Base-by-base conservation (phyloP, 2,113 vertebrate species). In the Anolis carolinensis region DNA sequence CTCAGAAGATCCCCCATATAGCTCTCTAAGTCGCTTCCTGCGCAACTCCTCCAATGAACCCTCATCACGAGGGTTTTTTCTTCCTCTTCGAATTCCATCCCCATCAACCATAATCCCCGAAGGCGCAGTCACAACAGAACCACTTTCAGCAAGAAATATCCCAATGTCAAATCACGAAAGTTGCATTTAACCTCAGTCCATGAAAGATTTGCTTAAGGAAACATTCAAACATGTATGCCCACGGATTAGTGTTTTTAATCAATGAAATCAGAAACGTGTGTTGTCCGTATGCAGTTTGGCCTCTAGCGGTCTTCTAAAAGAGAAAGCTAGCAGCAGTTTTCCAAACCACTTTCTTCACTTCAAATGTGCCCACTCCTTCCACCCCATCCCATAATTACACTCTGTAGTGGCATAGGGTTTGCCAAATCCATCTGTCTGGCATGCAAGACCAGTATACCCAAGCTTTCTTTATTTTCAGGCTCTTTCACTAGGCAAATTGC, bases 401-500 rank as follows among this genome's bases (percentile, higher is more conserved):
- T 48, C 65, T 32, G 1, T 59, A 23, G 5, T 59, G 21, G 32
- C 32, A 50, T 20, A 39, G 63, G 14, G 21, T 36, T n/a, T 36
- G 21, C n/a, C 44, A 68, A 34, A 52, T 21, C 14, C 39, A 67
- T 67, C 27, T 67, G 39, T 21, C 13, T 7, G 2, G 67, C 5
- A 5, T 30, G 34, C 32, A 16, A 34, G 44, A 21, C 48, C 30
- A 68, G 34, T 30, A 85, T 65, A 39, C 36, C n/a, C 50, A 21
- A 18, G 27, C 50, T 80, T 11, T 81, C 11, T 65, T 73, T 63
- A 74, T 80, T 48, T 55, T 36, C 39, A 50, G n/a, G 23, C 34
- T 86, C 36, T 62, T 85, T 80, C 73, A 36, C 70, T 63, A 27
- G 8, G 11, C 30, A 81, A 65, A 86, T 73, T 50, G 68, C 50